These are phyloP conservation scores for Cylloceria caligata DNA, from an alignment of 2,888 invertebrate genomes.

Conservation along the genomic window DNA sequence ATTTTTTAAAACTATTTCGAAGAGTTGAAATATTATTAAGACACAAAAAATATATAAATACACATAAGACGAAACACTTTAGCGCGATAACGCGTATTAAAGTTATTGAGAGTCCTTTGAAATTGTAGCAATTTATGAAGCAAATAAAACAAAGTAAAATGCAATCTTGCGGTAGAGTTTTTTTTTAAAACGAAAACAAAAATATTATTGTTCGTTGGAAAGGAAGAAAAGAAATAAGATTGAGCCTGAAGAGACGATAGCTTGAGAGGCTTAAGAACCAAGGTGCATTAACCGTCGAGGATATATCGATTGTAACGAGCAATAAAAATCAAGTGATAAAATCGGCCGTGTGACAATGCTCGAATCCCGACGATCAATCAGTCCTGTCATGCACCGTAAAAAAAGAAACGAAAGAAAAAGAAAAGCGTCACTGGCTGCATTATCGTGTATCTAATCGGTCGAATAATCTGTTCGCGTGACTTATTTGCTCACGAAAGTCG, in stretches of 20 bases:
- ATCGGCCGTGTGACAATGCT: constrained; percentile 25
- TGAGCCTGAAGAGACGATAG: constrained; percentile 9
- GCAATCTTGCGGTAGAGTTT: too few relatives aligned
- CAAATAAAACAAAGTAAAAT: too few relatives aligned
- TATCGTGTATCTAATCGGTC: constrained; percentile 60
- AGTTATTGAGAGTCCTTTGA: too few relatives aligned
- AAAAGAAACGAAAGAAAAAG: constrained; percentile 37
- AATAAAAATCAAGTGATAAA: constrained; percentile 51
- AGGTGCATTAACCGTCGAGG: neutral
- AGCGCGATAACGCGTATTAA: too few relatives aligned
- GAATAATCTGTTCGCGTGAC: constrained; percentile 50
- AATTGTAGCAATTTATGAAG: too few relatives aligned
- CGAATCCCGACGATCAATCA: constrained; percentile 51
- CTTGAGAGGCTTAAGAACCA: constrained; percentile 28
- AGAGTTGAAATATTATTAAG: too few relatives aligned
- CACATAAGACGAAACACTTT: too few relatives aligned
- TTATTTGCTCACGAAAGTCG: constrained; percentile 34
- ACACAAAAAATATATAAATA: too few relatives aligned
- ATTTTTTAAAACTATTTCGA: too few relatives aligned
- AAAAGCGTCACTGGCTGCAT: constrained; percentile 40
- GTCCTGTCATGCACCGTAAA: constrained; percentile 8
- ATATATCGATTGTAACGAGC: constrained; percentile 55
- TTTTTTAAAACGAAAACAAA: neutral
- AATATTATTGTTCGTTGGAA: neutral
- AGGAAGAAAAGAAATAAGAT: constrained; percentile 2